Conservation (phyloP, 37 sponge, comb jelly and placozoan species). For the Diacarnus erythraeanus region DNA sequence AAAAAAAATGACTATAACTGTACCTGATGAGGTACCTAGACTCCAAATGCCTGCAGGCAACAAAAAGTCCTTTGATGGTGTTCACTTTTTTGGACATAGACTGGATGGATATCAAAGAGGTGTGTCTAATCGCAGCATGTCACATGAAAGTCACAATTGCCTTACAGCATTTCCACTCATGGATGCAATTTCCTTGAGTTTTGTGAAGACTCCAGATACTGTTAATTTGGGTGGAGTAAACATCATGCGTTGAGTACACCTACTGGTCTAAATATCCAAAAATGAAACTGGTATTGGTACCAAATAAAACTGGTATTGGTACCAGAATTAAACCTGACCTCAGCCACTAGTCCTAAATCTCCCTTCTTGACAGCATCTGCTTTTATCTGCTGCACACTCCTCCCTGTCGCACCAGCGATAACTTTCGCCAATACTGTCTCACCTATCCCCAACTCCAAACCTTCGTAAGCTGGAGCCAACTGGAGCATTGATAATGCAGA, state of each 20-base stretch:
- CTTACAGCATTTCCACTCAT: conserved; percentile 82
- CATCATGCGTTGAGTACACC: conserved; percentile 92
- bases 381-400: conserved; percentile 79
- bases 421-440: conserved; percentile 87
- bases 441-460: conserved; percentile 92
- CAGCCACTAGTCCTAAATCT: conserved; percentile 95
- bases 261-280: conserved; percentile 50
- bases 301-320: neutral
- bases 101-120: conserved; percentile 38
- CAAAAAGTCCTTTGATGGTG: conserved; percentile 86
- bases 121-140: neutral
- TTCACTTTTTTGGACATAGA: conserved; percentile 82
- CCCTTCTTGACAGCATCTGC: conserved; percentile 76
- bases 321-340: conserved; percentile 46
- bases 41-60: conserved; percentile 84
- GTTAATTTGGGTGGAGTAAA: conserved; percentile 91
- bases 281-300: neutral
- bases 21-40: conserved; percentile 89
- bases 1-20: neutral
- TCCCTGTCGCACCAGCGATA: conserved; percentile 84
- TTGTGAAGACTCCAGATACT: conserved; percentile 72
- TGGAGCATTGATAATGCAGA: too few relatives aligned
- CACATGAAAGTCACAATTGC: neutral
- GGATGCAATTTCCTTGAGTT: conserved; percentile 86
- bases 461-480: conserved; percentile 93